phyloP scores from a whole-genome alignment of 2,797 vertebrate species.

The Lacerta agilis region DNA sequence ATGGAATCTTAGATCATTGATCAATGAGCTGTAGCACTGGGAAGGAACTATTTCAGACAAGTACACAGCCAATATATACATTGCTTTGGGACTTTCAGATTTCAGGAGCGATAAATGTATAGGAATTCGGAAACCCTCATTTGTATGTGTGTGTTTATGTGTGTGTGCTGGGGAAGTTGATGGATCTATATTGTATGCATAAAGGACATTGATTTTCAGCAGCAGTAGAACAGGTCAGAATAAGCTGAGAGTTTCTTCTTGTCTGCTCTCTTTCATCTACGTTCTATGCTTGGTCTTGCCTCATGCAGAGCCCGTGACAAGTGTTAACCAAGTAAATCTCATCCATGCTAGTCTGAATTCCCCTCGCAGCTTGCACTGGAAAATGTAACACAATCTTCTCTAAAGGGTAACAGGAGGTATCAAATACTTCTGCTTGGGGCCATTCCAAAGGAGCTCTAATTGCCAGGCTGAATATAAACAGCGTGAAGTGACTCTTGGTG shows the following conservation, averaged over 20 bases:
- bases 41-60: constrained; percentile 44
- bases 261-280: not conserved
- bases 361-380: constrained; percentile 65
- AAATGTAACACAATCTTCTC: constrained; percentile 68
- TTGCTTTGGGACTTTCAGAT: constrained; percentile 46
- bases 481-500: constrained; percentile 33
- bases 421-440: constrained; percentile 61
- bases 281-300: constrained; percentile 13
- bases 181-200: not conserved
- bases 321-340: constrained; percentile 66
- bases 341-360: constrained; percentile 62
- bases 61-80: constrained; percentile 26
- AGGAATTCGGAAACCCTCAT: constrained; percentile 1
- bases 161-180: not conserved
- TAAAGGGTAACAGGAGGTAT: constrained; percentile 51
- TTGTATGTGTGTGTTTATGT: not conserved
- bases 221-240: constrained; percentile 22
- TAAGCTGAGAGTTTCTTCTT: constrained; percentile 48
- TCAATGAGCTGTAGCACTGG: constrained; percentile 27
- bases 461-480: constrained; percentile 66
- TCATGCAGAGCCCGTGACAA: constrained; percentile 60
- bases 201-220: not conserved
- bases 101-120: constrained; percentile 23
- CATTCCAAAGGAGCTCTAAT: constrained; percentile 66
- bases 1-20: constrained; percentile 32